These are phyloP conservation scores for Mesocricetus auratus DNA, from an alignment of 2,113 vertebrate species.

Conservation along the genomic window DNA sequence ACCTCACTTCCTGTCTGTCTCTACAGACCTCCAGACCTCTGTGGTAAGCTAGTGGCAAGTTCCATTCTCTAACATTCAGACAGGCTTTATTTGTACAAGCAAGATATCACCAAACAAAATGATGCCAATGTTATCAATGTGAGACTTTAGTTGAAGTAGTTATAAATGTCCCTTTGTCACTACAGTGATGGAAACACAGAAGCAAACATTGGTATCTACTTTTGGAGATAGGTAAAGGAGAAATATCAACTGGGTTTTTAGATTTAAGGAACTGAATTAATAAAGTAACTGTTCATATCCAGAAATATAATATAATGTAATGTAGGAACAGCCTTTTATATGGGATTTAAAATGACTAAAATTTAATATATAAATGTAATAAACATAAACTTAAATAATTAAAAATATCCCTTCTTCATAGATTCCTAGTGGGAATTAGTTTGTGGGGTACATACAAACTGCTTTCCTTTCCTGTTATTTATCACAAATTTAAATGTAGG, in stretches of 20 bases:
- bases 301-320: not conserved
- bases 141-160: not conserved
- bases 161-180: not conserved
- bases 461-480: not conserved
- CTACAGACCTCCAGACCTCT: too few relatives aligned
- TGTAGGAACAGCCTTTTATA: not conserved
- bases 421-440: not conserved
- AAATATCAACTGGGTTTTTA: not conserved
- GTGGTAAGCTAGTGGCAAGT: too few relatives aligned
- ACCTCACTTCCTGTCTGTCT: too few relatives aligned
- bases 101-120: not conserved
- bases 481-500: not conserved
- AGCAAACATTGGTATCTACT: not conserved
- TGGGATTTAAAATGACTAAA: not conserved
- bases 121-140: not conserved
- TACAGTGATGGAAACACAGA: not conserved
- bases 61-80: too few relatives aligned
- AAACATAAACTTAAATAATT: not conserved
- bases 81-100: too few relatives aligned
- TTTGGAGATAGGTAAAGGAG: not conserved
- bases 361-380: not conserved
- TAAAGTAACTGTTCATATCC: not conserved
- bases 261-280: not conserved
- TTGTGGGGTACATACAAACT: not conserved
- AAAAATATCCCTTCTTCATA: not conserved